Evolutionary conservation across 2,888 invertebrate genomes (phyloP).

Genomic region (Hermaeophaga mercurialis): DNA sequence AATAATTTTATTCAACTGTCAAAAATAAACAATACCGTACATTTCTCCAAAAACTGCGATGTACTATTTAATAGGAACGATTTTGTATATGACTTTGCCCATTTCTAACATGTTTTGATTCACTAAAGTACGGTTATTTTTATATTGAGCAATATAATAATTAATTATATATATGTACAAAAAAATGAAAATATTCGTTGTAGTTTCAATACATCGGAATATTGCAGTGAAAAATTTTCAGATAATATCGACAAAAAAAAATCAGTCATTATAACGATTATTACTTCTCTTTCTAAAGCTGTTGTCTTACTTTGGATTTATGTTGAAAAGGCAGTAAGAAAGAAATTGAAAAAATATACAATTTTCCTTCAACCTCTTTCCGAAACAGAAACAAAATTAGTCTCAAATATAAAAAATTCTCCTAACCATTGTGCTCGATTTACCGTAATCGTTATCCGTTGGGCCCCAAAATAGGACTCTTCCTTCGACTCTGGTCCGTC

Average conservation of each 20-base stretch:
- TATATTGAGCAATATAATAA: constrained; percentile 27
- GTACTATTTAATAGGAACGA: no score
- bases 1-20: no score
- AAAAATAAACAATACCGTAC: no score
- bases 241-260: constrained; percentile 21
- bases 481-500: constrained; percentile 42
- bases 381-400: background rate
- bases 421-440: background rate
- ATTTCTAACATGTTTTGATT: constrained; percentile 8
- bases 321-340: no score
- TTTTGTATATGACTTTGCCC: constrained; percentile 6
- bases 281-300: constrained; percentile 32
- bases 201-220: constrained; percentile 18
- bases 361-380: background rate
- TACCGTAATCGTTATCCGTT: constrained; percentile 49
- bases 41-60: no score
- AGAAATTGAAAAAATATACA: background rate
- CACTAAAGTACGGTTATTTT: constrained; percentile 20
- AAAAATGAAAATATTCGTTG: constrained; percentile 24
- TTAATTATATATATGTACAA: constrained; percentile 25
- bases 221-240: constrained; percentile 18
- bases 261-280: constrained; percentile 29
- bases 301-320: constrained; percentile 33
- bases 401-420: constrained; percentile 11
- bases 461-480: constrained; percentile 51